Evolutionary conservation across 2,113 vertebrate genomes (phyloP).

Genomic region (Dipodomys ordii): DNA sequence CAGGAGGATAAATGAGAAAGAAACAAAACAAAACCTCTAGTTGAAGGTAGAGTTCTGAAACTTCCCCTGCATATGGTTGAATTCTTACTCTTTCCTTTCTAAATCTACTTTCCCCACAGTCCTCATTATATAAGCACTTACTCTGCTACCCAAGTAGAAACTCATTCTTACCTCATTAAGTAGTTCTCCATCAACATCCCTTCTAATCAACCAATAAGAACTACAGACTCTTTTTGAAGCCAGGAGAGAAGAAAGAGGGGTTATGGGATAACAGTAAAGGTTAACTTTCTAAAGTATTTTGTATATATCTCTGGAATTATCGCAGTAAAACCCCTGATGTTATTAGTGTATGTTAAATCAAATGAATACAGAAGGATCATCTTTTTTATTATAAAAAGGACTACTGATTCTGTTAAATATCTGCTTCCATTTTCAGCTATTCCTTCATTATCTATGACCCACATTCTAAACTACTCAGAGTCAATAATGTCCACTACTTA

Average conservation of each 20-base stretch:
- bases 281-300: too few relatives aligned
- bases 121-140: not conserved
- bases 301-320: too few relatives aligned
- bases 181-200: not conserved
- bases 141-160: not conserved
- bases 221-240: too few relatives aligned
- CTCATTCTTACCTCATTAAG: not conserved
- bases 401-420: not conserved
- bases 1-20: not conserved
- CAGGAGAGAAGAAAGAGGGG: too few relatives aligned
- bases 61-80: not conserved
- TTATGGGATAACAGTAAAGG: too few relatives aligned
- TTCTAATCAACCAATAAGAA: slow-evolving; percentile 8
- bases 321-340: too few relatives aligned
- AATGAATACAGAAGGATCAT: too few relatives aligned
- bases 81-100: not conserved
- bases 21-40: slow-evolving; percentile 10
- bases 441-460: not conserved
- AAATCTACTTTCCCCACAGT: not conserved
- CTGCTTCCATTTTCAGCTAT: not conserved
- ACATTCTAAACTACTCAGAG: not conserved
- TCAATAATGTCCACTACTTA: not conserved
- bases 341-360: too few relatives aligned
- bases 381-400: not conserved
- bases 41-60: not conserved